These are phyloP conservation scores for Stomatorhinus ivindoensis DNA, from an alignment of 2,113 vertebrate genomes.

Conservation along the genomic window DNA sequence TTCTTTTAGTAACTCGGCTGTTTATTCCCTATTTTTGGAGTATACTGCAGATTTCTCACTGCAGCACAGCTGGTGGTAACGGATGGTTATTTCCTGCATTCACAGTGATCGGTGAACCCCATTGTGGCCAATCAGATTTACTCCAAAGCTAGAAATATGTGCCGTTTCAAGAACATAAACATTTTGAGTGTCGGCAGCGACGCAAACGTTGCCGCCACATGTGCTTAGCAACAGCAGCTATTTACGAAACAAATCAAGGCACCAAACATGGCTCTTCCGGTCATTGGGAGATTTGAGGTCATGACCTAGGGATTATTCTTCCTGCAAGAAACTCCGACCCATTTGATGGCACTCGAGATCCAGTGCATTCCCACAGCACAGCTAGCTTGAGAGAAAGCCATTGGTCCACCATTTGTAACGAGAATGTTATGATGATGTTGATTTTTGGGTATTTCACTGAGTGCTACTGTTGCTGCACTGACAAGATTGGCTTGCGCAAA, in stretches of 20 bases:
- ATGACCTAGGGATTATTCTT: neutral
- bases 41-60: neutral
- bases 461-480: neutral
- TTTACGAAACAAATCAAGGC: conserved; percentile 4
- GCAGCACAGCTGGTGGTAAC: neutral
- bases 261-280: neutral
- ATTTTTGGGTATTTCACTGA: neutral
- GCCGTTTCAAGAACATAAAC: neutral
- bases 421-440: neutral
- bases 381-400: neutral
- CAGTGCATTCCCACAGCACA: neutral
- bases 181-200: neutral
- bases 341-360: neutral
- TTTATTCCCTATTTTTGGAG: neutral
- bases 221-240: neutral
- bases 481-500: neutral
- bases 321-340: neutral
- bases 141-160: neutral
- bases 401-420: neutral
- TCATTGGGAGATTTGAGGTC: neutral
- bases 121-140: neutral
- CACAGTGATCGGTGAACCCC: conserved; percentile 22
- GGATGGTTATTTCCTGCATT: neutral
- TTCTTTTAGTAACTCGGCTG: neutral
- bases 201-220: neutral